Evolutionary conservation across 2,888 invertebrate species (phyloP).

Genomic region (Stictocephala bisonia): DNA sequence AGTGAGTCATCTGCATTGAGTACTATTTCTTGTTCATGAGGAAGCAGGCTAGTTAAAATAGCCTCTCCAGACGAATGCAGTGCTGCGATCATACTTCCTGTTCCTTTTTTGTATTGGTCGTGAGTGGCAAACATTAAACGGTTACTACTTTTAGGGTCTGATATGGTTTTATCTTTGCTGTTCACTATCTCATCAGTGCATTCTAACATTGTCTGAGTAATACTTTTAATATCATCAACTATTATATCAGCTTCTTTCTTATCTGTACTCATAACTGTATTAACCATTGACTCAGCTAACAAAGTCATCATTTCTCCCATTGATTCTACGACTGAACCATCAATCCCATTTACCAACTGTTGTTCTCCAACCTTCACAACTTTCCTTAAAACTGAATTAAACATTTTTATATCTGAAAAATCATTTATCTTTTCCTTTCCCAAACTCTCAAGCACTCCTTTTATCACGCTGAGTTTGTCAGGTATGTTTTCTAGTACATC

Average conservation of each 20-base stretch:
- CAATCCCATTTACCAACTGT: background rate
- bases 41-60: slow-evolving; percentile 6
- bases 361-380: background rate
- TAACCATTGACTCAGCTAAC: background rate
- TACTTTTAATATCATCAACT: background rate
- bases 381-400: slow-evolving; percentile 5
- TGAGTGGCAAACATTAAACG: background rate
- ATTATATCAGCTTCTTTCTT: background rate
- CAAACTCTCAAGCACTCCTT: background rate
- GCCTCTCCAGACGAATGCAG: background rate
- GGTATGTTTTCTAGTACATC: slow-evolving; percentile 2
- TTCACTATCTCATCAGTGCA: background rate
- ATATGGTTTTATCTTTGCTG: background rate
- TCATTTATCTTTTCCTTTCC: background rate
- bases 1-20: background rate
- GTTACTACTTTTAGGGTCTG: background rate
- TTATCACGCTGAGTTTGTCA: background rate
- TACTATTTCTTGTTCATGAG: background rate
- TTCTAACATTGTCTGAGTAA: slow-evolving; percentile 6
- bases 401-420: slow-evolving; percentile 26
- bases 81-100: background rate
- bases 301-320: background rate
- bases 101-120: slow-evolving; percentile 13
- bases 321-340: slow-evolving; percentile 4
- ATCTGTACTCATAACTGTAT: background rate